Conservation (phyloP, 2,888 invertebrate species). For the Polyploca ridens region DNA sequence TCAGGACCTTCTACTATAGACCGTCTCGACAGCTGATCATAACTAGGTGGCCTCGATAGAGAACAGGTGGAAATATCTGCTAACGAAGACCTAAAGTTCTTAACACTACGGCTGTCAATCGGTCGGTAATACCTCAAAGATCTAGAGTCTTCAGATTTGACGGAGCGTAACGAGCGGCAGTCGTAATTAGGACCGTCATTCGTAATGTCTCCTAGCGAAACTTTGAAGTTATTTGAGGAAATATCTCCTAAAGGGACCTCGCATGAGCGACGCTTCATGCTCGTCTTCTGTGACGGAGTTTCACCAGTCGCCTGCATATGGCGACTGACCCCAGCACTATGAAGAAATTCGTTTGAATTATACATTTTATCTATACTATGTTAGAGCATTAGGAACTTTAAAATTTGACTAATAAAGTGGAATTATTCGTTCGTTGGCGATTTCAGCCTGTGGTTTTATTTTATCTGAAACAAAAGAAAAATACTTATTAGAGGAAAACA, state of each 20-base stretch:
- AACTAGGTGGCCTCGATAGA: constrained; percentile 73
- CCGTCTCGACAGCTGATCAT: constrained; percentile 75
- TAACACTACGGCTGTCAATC: constrained; percentile 75
- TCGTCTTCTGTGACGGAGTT: constrained; percentile 75
- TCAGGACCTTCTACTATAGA: constrained; percentile 73
- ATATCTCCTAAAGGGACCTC: constrained; percentile 79
- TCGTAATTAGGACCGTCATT: constrained; percentile 67
- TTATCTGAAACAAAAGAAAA: constrained; percentile 73
- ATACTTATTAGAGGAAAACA: neutral
- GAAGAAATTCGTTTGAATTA: constrained; percentile 77
- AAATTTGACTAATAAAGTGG: constrained; percentile 73
- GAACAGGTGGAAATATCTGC: constrained; percentile 68
- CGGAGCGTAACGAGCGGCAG: constrained; percentile 67
- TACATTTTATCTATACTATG: constrained; percentile 67
- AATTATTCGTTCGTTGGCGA: constrained; percentile 68
- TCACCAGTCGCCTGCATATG: constrained; percentile 81
- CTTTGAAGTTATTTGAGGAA: constrained; percentile 76
- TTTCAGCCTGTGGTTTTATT: constrained; percentile 29
- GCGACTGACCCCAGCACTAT: constrained; percentile 77
- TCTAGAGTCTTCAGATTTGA: constrained; percentile 69
- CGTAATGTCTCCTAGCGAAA: constrained; percentile 74
- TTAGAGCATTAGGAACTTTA: constrained; percentile 72
- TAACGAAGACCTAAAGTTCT: constrained; percentile 75
- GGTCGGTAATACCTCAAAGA: constrained; percentile 69
- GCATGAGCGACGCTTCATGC: constrained; percentile 78